phyloP scores from a whole-genome alignment of 2,113 vertebrate species.

The Romanogobio albipinnatus region DNA sequence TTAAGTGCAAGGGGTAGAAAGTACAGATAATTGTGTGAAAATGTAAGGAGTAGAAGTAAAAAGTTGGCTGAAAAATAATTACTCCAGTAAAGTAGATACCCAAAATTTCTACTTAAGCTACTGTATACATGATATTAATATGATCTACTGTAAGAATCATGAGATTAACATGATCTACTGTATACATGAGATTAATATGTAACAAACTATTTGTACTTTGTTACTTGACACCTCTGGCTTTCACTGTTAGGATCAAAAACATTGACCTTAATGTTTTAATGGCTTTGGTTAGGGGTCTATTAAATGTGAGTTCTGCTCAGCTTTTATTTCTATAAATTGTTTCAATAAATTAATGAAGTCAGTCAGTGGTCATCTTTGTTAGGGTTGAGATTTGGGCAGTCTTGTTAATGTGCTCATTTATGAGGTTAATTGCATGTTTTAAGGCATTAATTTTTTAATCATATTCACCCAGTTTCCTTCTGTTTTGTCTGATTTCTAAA shows the following conservation, averaged over 20 bases:
- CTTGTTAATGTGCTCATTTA: slow-evolving; percentile 5
- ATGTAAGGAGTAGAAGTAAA: no score
- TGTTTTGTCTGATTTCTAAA: not conserved
- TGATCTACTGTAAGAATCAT: no score
- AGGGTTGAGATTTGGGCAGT: not conserved
- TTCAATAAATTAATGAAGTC: not conserved
- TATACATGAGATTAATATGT: no score
- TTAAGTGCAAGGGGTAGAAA: no score
- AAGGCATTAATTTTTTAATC: not conserved
- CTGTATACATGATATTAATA: no score
- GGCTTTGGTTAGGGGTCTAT: not conserved
- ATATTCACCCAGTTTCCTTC: not conserved
- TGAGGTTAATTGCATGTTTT: slow-evolving; percentile 14
- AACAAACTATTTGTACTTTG: no score
- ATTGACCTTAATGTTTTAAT: not conserved
- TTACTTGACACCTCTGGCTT: no score
- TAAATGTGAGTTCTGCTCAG: not conserved
- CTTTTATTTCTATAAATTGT: not conserved
- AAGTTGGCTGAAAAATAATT: no score
- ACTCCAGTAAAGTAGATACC: no score
- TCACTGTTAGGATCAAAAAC: not conserved
- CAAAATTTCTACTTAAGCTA: no score
- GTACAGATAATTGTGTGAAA: no score
- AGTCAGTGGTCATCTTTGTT: not conserved
- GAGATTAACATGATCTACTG: no score